Percentiles rank a stretch among this genome's conserved stretches.
Conservation (phyloP, 1,140 invertebrate species). For the Cotesia typhae region DNA sequence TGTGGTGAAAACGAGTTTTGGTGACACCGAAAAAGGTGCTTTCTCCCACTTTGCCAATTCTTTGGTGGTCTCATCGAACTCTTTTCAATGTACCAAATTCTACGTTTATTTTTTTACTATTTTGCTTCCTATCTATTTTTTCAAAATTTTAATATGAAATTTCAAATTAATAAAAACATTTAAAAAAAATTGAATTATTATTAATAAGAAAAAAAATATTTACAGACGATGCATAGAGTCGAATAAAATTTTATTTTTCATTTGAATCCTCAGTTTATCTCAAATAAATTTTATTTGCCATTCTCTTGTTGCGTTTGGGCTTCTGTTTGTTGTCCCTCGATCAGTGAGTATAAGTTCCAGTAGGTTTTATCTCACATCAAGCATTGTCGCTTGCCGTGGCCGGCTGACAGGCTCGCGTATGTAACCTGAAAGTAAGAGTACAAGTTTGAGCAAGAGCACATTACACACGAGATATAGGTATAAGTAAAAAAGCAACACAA, state of each 20-base stretch:
- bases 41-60: background rate
- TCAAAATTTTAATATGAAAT: no score
- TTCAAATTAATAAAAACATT: background rate
- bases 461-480: slow-evolving; percentile 6
- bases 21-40: slow-evolving; percentile 42
- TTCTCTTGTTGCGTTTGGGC: no score
- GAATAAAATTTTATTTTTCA: background rate
- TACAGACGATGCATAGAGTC: no score
- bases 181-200: background rate
- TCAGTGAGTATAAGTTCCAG: background rate
- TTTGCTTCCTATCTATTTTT: background rate
- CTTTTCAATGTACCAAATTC: slow-evolving; percentile 23
- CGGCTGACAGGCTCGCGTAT: slow-evolving; percentile 51
- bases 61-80: slow-evolving; percentile 26
- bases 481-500: no score
- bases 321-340: slow-evolving; percentile 1
- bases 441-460: slow-evolving; percentile 12
- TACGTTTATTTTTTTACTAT: background rate
- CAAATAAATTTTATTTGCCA: no score
- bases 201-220: no score
- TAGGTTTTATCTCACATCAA: slow-evolving; percentile 59
- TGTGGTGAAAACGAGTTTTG: slow-evolving; percentile 39
- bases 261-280: background rate
- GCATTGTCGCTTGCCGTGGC: slow-evolving; percentile 59
- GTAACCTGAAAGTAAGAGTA: slow-evolving; percentile 9